phyloP scores from a whole-genome alignment of 2,797 vertebrate species.

The Cirrhinus molitorella region DNA sequence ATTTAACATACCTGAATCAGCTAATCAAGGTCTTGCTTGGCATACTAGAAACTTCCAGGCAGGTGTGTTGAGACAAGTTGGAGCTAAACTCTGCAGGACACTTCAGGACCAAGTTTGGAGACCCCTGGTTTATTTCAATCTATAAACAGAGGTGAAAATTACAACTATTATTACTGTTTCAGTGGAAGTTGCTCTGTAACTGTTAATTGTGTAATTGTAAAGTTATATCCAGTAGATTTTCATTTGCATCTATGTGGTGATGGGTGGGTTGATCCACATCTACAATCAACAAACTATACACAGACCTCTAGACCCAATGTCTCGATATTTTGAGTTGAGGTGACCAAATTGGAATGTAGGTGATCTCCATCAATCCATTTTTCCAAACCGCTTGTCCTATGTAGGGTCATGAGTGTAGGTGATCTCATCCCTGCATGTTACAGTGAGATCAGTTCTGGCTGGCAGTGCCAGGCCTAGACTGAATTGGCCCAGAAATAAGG shows the following conservation, averaged over 20 bases:
- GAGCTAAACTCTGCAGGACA: background rate
- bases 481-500: conserved; percentile 44
- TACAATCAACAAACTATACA: background rate
- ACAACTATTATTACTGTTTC: background rate
- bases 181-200: background rate
- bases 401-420: background rate
- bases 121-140: too few species aligned
- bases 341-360: background rate
- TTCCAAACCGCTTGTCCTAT: background rate
- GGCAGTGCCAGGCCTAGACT: conserved; percentile 52
- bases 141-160: too few species aligned
- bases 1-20: background rate
- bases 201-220: too few species aligned
- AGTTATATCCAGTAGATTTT: too few species aligned
- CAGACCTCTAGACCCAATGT: background rate
- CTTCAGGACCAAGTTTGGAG: background rate
- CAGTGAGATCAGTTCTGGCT: conserved; percentile 55
- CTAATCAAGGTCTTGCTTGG: background rate
- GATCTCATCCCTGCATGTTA: conserved; percentile 51
- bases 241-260: background rate
- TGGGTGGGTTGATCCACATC: background rate
- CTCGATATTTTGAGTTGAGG: background rate
- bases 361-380: conserved; percentile 14
- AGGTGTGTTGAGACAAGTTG: background rate
- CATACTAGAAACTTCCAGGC: background rate